phyloP scores from a whole-genome alignment of 2,113 vertebrate species.

The Rissa tridactyla region DNA sequence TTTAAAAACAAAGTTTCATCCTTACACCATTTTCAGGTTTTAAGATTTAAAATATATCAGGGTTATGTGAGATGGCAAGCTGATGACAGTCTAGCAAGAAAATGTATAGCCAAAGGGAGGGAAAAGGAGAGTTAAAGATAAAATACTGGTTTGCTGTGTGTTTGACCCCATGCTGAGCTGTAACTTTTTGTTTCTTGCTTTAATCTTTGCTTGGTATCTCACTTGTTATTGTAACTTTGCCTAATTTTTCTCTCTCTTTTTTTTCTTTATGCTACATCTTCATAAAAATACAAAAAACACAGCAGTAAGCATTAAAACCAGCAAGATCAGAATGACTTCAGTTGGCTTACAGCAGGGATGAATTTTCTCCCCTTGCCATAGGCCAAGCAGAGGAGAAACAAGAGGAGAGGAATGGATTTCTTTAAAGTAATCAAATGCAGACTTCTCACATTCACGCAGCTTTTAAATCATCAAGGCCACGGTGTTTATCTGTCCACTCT shows the following conservation, averaged over 20 bases:
- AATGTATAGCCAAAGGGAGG: not conserved
- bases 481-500: not conserved
- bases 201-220: conserved; percentile 13
- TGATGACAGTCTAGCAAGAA: not conserved
- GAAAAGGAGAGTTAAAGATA: not conserved
- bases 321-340: not conserved
- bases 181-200: not conserved
- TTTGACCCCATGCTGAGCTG: not conserved
- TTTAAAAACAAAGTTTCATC: not conserved
- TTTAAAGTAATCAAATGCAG: conserved; percentile 26
- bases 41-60: not conserved
- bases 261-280: conserved; percentile 2
- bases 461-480: not conserved
- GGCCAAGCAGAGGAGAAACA: not conserved
- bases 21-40: not conserved
- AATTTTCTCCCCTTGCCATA: not conserved
- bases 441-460: not conserved
- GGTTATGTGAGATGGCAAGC: not conserved
- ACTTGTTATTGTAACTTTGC: conserved; percentile 50
- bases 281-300: conserved; percentile 29
- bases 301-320: conserved; percentile 48
- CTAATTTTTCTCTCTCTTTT: not conserved
- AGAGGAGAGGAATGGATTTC: not conserved
- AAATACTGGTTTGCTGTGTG: not conserved
- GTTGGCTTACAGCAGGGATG: conserved; percentile 21